Evolutionary conservation across 2,888 invertebrate species (phyloP).

Genomic region (Acronicta psi): DNA sequence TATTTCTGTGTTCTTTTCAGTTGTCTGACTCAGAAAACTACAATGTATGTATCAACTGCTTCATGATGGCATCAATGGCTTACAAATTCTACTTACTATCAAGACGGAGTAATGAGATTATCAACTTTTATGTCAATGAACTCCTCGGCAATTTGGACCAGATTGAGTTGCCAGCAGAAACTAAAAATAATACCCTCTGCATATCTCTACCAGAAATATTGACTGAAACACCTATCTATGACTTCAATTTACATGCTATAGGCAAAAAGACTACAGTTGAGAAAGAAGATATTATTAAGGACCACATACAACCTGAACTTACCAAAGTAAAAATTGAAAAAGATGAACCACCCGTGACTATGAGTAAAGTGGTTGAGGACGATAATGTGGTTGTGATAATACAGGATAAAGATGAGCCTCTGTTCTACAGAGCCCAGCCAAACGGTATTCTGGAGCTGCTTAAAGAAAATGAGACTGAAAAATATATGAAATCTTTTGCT

Average conservation of each 20-base stretch:
- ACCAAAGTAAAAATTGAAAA: constrained; percentile 1
- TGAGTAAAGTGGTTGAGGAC: constrained; percentile 36
- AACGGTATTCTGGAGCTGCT: constrained; percentile 54
- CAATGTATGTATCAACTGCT: constrained; percentile 76
- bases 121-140: constrained; percentile 71
- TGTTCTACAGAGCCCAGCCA: constrained; percentile 56
- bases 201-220: constrained; percentile 67
- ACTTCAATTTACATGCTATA: constrained; percentile 67
- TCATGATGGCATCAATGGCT: constrained; percentile 69
- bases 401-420: constrained; percentile 61
- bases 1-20: constrained; percentile 59
- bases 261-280: constrained; percentile 31
- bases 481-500: constrained; percentile 30
- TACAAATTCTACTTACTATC: constrained; percentile 75
- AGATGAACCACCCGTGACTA: not conserved
- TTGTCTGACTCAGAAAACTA: constrained; percentile 65
- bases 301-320: constrained; percentile 17
- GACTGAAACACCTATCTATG: constrained; percentile 57
- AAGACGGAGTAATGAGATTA: constrained; percentile 69
- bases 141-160: constrained; percentile 64
- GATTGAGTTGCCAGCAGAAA: constrained; percentile 60
- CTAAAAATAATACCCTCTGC: constrained; percentile 63
- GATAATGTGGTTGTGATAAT: constrained; percentile 68
- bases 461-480: constrained; percentile 49
- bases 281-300: not conserved